Percentiles rank a stretch among this genome's conserved stretches.
Conservation (phyloP, 1,140 invertebrate genomes). For the Drosophila triauraria region DNA sequence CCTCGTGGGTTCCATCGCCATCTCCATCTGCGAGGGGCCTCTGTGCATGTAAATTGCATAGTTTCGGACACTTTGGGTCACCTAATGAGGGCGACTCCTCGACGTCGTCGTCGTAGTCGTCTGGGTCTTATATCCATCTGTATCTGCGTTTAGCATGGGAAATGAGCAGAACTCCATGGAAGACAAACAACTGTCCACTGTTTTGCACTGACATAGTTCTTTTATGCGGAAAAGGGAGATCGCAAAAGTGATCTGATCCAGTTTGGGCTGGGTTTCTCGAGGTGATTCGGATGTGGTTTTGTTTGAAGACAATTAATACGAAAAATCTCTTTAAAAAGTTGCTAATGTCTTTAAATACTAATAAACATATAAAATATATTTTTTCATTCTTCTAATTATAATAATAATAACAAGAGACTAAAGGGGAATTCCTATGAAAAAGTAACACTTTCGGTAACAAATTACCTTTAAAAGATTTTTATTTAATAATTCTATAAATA, state of each 20-base stretch:
- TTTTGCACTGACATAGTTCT: slow-evolving; percentile 45
- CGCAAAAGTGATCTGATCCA: slow-evolving; percentile 34
- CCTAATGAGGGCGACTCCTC: slow-evolving; percentile 72
- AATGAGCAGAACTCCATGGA: slow-evolving; percentile 30
- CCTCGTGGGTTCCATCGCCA: slow-evolving; percentile 57
- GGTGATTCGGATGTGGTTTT: not conserved
- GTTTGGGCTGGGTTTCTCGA: not conserved
- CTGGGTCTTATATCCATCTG: slow-evolving; percentile 21
- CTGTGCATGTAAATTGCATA: slow-evolving; percentile 81
- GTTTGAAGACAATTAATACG: not conserved
- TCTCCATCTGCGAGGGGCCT: slow-evolving; percentile 53
- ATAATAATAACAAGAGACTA: not conserved
- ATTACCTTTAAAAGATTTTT: too few relatives aligned
- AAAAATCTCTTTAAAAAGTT: too few relatives aligned
- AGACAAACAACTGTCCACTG: slow-evolving; percentile 18
- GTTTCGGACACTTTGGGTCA: slow-evolving; percentile 79
- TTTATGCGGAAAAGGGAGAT: slow-evolving; percentile 24
- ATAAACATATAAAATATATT: too few relatives aligned
- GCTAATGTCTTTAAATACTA: too few relatives aligned
- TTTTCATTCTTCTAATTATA: not conserved
- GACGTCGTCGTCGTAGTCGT: slow-evolving; percentile 10
- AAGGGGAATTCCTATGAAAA: not conserved
- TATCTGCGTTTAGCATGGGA: slow-evolving; percentile 57
- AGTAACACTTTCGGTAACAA: not conserved
- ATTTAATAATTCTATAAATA: too few relatives aligned